These are phyloP conservation scores for Macaca fascicularis DNA, from an alignment of 2,113 vertebrate species.

Conservation along the genomic window T2T-MFA8v1.1 NC_088376.1:127466501-127467000, in stretches of 20 bases:
- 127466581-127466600: neutral
- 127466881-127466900: neutral
- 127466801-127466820: neutral
- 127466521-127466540: neutral
- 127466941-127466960: neutral
- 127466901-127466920: neutral
- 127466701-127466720: too few species aligned
- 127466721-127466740: neutral
- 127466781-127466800: neutral
- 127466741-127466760: neutral
- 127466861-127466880: neutral
- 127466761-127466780: neutral
- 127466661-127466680: neutral
- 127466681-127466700: neutral
- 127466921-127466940: neutral
- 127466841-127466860: neutral
- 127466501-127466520: neutral
- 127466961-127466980: neutral
- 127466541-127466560: neutral
- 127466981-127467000: neutral
- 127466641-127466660: neutral
- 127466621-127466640: neutral
- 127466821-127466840: neutral
- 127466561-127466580: neutral
- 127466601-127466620: neutral